These are phyloP conservation scores for Cyprinodon diabolis DNA, from an alignment of 2,797 vertebrate species.

Conservation along the genomic window DNA sequence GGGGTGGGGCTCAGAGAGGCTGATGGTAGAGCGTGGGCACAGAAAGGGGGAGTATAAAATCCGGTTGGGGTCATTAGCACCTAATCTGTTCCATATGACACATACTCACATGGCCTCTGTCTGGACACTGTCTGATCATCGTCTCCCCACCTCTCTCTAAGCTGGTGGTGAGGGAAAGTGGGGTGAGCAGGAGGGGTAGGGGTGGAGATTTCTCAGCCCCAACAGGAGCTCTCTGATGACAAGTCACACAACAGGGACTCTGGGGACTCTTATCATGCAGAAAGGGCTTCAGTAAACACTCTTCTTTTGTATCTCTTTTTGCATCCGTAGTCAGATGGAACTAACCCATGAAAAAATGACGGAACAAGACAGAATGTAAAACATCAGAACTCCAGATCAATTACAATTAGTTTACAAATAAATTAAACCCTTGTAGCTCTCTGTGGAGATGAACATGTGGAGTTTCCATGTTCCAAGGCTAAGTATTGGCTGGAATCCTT, in stretches of 20 bases:
- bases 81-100: slow-evolving; percentile 98
- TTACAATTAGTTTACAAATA: neutral
- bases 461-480: slow-evolving; percentile 17
- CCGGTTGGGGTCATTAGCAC: slow-evolving; percentile 68
- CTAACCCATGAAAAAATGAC: slow-evolving; percentile 13
- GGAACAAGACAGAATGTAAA: neutral
- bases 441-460: slow-evolving; percentile 4
- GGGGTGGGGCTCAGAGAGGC: slow-evolving; percentile 22
- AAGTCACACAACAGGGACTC: slow-evolving; percentile 68
- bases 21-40: slow-evolving; percentile 60
- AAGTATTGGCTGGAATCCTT: slow-evolving; percentile 24
- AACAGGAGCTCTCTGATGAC: slow-evolving; percentile 76
- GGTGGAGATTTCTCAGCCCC: slow-evolving; percentile 68
- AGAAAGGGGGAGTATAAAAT: slow-evolving; percentile 4
- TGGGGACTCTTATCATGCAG: slow-evolving; percentile 65
- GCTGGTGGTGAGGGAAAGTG: slow-evolving; percentile 33
- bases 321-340: slow-evolving; percentile 26
- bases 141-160: slow-evolving; percentile 38
- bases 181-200: slow-evolving; percentile 22
- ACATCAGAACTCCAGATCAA: neutral
- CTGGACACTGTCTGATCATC: slow-evolving; percentile 71
- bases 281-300: slow-evolving; percentile 50
- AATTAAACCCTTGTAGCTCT: neutral
- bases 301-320: slow-evolving; percentile 35
- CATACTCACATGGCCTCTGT: slow-evolving; percentile 88